Base-by-base conservation (phyloP, 2,888 invertebrate species). In the Teleiodes luculella region DNA sequence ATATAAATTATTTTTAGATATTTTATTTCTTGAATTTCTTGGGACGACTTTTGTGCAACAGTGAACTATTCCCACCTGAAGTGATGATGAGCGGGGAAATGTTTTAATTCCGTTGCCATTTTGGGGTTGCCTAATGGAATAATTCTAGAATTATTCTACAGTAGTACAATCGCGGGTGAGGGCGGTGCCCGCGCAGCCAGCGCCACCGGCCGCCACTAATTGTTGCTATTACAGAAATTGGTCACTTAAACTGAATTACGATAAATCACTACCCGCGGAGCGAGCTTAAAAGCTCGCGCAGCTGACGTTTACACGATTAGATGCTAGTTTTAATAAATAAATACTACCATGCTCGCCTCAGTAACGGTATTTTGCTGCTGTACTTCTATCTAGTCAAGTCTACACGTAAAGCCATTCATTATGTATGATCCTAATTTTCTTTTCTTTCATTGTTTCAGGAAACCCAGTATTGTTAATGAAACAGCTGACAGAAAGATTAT, bases 151-250 rank as follows among this genome's bases (percentile, higher is more conserved):
- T n/a, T n/a, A n/a, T n/a, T n/a, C n/a, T n/a, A n/a, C n/a, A n/a
- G n/a, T n/a, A n/a, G n/a, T n/a, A n/a, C 41, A 24, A 24, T 24
- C 3, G 28, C 49, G 48, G 46, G 49, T 13, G 41, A 16, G 30
- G 49, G 52, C 18, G 33, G 16, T 4, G 14, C 11, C 41, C 66
- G 64, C 59, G 60, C 67, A 62, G 60, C 61, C 46, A 50, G 68
- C 66, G 64, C 64, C 69, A 62, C 66, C 66, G 65, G 67, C 64
- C 60, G 58, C 63, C 66, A 60, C 68, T 79, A 81, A 81, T 81
- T 80, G 74, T 76, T 69, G 74, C 72, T 69, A 78, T 81, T 81
- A 81, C 70, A 73, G 69, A 78, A 80, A 82, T 80, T 80, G 80
- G 72, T 78, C 79, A 77, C 74, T 80, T 79, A 76, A 64, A 66